Conservation (phyloP, 1,140 invertebrate species). For the Diprion similis region DNA sequence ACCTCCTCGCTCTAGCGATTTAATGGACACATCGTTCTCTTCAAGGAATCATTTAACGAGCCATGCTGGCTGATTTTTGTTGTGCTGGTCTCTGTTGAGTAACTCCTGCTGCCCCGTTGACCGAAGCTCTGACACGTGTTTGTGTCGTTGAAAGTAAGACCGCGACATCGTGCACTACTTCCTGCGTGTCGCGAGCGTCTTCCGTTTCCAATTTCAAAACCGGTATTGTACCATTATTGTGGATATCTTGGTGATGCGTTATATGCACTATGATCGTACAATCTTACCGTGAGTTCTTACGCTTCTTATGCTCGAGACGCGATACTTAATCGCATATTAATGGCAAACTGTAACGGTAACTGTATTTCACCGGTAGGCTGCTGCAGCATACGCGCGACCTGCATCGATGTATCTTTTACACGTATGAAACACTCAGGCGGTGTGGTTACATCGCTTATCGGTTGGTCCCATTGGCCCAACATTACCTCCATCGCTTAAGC, state of each 20-base stretch:
- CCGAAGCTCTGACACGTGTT: neutral
- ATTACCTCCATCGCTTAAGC: neutral
- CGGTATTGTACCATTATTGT: no score
- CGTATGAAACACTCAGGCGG: neutral
- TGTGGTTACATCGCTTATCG: neutral
- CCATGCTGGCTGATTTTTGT: no score
- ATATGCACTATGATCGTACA: no score
- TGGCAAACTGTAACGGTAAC: slow-evolving; percentile 32
- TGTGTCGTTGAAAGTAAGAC: neutral
- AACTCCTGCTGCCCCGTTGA: no score
- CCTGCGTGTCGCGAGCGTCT: neutral
- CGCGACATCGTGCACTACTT: neutral
- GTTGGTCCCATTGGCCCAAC: neutral
- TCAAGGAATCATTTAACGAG: no score
- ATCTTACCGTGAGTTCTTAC: no score
- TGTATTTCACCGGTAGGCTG: slow-evolving; percentile 16
- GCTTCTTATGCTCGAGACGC: neutral
- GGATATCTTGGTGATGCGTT: no score
- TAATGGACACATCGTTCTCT: neutral
- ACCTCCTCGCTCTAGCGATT: slow-evolving; percentile 30
- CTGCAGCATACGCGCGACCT: neutral
- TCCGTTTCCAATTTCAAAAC: neutral
- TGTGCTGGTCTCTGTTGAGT: no score
- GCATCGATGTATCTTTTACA: neutral
- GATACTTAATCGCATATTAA: slow-evolving; percentile 39